Conservation (phyloP, 2,888 invertebrate genomes). For the Dichetophora obliterata region DNA sequence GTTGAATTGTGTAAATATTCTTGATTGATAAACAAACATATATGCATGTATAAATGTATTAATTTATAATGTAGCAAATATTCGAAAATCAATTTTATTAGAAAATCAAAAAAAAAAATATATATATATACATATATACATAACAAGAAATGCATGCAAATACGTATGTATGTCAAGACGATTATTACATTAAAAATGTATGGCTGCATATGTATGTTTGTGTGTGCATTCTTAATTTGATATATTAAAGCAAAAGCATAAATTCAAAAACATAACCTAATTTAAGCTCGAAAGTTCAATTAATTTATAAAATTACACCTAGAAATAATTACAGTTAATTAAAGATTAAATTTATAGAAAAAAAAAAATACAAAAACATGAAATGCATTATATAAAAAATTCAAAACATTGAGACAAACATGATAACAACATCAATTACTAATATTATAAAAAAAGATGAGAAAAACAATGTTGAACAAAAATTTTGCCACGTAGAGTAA, state of each 20-base stretch:
- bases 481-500: not conserved
- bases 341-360: constrained; percentile 48
- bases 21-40: not conserved
- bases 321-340: constrained; percentile 22
- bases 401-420: constrained; percentile 44
- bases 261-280: constrained; percentile 11
- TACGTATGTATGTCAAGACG: not conserved
- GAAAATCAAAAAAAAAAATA: not conserved
- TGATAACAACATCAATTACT: constrained; percentile 39
- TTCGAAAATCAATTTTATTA: too few species aligned
- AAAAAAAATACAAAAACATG: constrained; percentile 44
- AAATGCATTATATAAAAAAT: constrained; percentile 39
- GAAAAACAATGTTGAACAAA: not conserved
- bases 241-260: not conserved
- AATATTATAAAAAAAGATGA: constrained; percentile 44
- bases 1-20: constrained; percentile 1
- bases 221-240: constrained; percentile 1
- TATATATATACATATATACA: too few species aligned
- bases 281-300: constrained; percentile 63
- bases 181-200: constrained; percentile 10
- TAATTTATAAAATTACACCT: constrained; percentile 54
- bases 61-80: not conserved
- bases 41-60: constrained; percentile 10
- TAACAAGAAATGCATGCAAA: not conserved
- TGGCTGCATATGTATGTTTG: constrained; percentile 7